Percentiles rank a stretch among this genome's conserved stretches.
These are phyloP conservation scores for Agrochola litura DNA, from an alignment of 2,888 invertebrate species.

Conservation along the genomic window DNA sequence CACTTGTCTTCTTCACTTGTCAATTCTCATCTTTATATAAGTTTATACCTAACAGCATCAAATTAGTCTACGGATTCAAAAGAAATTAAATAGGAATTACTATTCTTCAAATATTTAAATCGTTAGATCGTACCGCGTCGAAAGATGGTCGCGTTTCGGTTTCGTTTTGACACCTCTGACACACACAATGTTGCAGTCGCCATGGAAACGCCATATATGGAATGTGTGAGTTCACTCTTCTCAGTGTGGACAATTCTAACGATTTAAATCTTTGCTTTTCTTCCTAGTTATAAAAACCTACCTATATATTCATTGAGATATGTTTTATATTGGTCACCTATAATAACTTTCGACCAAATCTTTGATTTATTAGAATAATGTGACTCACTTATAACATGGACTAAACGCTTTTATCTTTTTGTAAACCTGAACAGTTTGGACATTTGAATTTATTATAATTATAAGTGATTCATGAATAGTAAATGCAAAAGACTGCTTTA, in stretches of 20 bases:
- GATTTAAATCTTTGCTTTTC: too few species aligned
- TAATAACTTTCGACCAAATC: neutral
- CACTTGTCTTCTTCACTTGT: neutral
- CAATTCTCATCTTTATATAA: neutral
- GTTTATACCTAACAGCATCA: neutral
- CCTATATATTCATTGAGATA: neutral
- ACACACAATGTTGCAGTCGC: too few species aligned
- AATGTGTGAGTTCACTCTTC: too few species aligned
- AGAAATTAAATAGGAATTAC: too few species aligned
- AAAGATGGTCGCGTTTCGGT: too few species aligned
- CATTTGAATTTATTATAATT: neutral
- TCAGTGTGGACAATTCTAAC: too few species aligned
- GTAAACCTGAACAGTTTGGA: neutral
- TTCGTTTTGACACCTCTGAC: too few species aligned
- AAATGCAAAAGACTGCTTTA: conserved; percentile 1
- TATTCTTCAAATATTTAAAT: too few species aligned
- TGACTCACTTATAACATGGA: conserved; percentile 3
- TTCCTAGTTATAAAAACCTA: neutral
- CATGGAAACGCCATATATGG: too few species aligned
- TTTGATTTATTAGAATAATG: conserved; percentile 15
- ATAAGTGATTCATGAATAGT: conserved; percentile 10
- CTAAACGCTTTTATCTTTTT: neutral
- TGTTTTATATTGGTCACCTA: neutral
- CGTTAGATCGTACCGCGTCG: too few species aligned
- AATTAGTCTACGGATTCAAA: too few species aligned